Evolutionary conservation across 2,888 invertebrate genomes (phyloP).

Genomic region (Drosophila algonquin): DNA sequence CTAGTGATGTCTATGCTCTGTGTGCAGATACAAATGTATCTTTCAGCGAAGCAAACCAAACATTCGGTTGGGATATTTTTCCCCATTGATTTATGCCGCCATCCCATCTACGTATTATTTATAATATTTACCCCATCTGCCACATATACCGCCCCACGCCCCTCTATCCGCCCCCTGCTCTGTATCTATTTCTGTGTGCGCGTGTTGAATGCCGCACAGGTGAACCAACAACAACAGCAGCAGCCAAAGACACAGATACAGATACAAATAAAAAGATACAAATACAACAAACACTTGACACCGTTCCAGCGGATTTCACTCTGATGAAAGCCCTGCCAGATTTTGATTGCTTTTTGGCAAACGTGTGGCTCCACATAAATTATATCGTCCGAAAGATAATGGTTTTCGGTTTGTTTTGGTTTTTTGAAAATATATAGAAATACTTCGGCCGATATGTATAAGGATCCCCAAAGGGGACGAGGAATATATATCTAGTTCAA

Average conservation of each 20-base stretch:
- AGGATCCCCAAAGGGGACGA: background rate
- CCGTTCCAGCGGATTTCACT: constrained; percentile 39
- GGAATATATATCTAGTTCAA: too few relatives aligned
- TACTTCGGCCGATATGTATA: too few relatives aligned
- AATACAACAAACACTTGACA: constrained; percentile 34
- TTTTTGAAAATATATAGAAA: background rate
- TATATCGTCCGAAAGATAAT: constrained; percentile 10
- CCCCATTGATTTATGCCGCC: constrained; percentile 64
- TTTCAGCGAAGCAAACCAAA: constrained; percentile 4
- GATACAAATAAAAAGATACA: background rate
- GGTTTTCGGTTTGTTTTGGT: background rate
- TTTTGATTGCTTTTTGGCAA: constrained; percentile 47
- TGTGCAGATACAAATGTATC: constrained; percentile 55
- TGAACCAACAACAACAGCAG: constrained; percentile 51
- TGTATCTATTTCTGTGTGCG: constrained; percentile 48
- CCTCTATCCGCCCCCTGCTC: background rate
- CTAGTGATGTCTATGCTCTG: background rate
- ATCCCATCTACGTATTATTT: constrained; percentile 61
- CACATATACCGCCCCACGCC: background rate
- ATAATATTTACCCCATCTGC: constrained; percentile 51
- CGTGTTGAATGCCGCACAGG: constrained; percentile 64
- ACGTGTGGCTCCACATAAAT: constrained; percentile 45
- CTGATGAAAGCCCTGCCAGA: constrained; percentile 15
- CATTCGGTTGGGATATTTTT: constrained; percentile 45
- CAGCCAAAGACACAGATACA: constrained; percentile 24